phyloP scores from a whole-genome alignment of 2,113 vertebrate genomes.

The Glaucomys volans region DNA sequence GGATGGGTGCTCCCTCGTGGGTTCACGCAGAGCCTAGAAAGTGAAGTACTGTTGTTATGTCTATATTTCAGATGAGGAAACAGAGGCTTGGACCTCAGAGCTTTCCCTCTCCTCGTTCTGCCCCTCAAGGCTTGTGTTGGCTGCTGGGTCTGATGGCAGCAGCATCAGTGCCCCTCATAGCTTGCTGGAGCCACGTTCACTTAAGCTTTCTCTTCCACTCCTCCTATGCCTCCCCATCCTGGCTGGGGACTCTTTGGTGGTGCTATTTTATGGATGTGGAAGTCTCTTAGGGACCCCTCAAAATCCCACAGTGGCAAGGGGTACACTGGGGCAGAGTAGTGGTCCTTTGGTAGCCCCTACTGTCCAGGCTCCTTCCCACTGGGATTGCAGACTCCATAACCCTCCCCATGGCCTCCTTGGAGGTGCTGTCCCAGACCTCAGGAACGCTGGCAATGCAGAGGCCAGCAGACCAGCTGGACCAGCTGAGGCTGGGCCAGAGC shows the following conservation, averaged over 20 bases:
- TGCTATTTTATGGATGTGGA: neutral
- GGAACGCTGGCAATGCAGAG: neutral
- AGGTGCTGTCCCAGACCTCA: neutral
- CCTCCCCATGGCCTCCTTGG: neutral
- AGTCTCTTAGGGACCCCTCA: neutral
- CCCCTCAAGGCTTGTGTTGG: neutral
- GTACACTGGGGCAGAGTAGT: neutral
- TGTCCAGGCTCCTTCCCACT: neutral
- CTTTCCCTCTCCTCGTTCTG: no score
- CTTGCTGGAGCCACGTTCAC: neutral
- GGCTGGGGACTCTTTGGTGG: no score
- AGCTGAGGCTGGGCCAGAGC: neutral
- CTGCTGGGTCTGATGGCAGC: neutral
- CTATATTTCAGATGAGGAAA: neutral
- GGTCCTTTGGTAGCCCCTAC: neutral
- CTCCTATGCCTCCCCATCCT: neutral
- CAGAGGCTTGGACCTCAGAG: neutral
- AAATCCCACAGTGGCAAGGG: neutral
- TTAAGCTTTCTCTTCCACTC: neutral
- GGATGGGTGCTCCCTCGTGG: neutral
- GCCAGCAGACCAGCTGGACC: neutral
- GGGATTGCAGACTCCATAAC: neutral
- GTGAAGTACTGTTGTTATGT: neutral
- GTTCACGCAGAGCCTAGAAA: neutral
- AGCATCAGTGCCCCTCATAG: neutral